phyloP scores from a whole-genome alignment of 2,113 vertebrate species.

The Trachemys scripta region DNA sequence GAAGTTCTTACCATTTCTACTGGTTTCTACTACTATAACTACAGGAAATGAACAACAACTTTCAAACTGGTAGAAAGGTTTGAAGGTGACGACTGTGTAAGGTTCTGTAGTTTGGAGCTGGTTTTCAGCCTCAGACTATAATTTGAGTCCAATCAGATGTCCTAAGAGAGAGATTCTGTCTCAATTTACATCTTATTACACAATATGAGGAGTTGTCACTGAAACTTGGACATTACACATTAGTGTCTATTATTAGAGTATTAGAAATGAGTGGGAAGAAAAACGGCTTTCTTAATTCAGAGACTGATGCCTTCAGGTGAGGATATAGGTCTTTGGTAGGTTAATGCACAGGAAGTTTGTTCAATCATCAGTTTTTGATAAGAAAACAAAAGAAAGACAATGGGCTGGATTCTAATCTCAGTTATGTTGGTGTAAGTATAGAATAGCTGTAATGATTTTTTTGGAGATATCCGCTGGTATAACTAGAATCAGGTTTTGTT shows the following conservation, averaged over 20 bases:
- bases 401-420: neutral
- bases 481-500: slow-evolving; percentile 11
- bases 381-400: neutral
- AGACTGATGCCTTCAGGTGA: neutral
- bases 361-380: neutral
- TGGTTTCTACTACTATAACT: slow-evolving; percentile 5
- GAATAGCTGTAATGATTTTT: neutral
- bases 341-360: neutral
- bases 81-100: slow-evolving; percentile 12
- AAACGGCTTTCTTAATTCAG: neutral
- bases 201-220: slow-evolving; percentile 48
- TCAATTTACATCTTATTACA: slow-evolving; percentile 68
- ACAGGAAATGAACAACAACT: neutral
- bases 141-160: slow-evolving; percentile 60
- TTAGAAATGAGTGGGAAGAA: neutral
- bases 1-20: neutral
- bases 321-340: neutral
- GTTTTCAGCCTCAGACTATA: slow-evolving; percentile 39
- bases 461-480: neutral
- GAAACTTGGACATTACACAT: slow-evolving; percentile 25
- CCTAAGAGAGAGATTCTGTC: slow-evolving; percentile 44
- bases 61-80: slow-evolving; percentile 6
- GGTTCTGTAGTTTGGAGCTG: slow-evolving; percentile 18
- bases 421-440: neutral
- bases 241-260: slow-evolving; percentile 41